Percentiles rank a stretch among this genome's conserved stretches.
phyloP scores from a whole-genome alignment of 2,888 invertebrate species.

The Plagodis dolabraria region DNA sequence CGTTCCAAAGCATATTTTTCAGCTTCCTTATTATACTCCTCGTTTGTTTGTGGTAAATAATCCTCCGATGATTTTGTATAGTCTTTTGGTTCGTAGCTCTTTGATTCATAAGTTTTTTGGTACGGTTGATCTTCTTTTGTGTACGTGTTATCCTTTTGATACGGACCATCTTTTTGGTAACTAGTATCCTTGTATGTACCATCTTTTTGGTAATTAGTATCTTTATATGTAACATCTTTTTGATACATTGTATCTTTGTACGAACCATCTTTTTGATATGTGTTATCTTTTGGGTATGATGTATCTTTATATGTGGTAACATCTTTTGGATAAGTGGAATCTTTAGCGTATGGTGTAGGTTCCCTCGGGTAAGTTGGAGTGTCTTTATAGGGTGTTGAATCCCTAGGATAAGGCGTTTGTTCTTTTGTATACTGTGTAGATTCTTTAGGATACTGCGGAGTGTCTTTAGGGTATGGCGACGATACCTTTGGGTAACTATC shows the following conservation, averaged over 20 bases:
- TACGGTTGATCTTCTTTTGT: slow-evolving; percentile 1
- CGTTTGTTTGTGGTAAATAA: slow-evolving; percentile 72
- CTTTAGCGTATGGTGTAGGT: slow-evolving; percentile 6
- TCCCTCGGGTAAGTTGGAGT: slow-evolving; percentile 8
- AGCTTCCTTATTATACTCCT: slow-evolving; percentile 76
- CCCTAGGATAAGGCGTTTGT: background rate
- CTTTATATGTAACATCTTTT: slow-evolving; percentile 17
- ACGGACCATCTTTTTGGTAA: slow-evolving; percentile 30
- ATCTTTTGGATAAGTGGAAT: slow-evolving; percentile 26
- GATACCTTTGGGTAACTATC: slow-evolving; percentile 23
- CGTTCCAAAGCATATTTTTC: slow-evolving; percentile 73
- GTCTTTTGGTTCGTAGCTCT: slow-evolving; percentile 63
- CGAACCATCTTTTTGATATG: slow-evolving; percentile 26
- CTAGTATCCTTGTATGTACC: background rate
- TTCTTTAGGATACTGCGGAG: slow-evolving; percentile 12
- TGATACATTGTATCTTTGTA: slow-evolving; percentile 26
- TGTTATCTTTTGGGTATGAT: slow-evolving; percentile 4
- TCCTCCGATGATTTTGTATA: slow-evolving; percentile 67
- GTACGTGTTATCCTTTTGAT: slow-evolving; percentile 22
- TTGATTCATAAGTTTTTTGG: slow-evolving; percentile 40
- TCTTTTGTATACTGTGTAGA: slow-evolving; percentile 16
- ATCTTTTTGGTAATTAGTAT: slow-evolving; percentile 3
- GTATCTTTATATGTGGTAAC: slow-evolving; percentile 2
- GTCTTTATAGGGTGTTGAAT: slow-evolving; percentile 6
- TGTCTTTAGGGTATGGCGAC: slow-evolving; percentile 25